phyloP scores from a whole-genome alignment of 2,888 invertebrate species.

The Aleiodes testaceus region DNA sequence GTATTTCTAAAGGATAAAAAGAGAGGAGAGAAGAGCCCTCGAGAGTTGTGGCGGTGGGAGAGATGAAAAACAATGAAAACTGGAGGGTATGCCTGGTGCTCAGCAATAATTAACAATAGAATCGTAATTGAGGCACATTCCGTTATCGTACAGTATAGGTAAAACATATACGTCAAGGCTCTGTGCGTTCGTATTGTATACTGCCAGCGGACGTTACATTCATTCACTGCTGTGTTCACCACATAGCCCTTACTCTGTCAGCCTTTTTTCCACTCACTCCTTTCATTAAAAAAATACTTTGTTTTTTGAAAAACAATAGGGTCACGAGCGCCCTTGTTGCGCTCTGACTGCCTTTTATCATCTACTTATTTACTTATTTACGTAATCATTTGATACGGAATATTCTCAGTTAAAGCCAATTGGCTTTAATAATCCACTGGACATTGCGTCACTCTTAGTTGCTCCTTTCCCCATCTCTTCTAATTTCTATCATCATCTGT shows the following conservation, averaged over 20 bases:
- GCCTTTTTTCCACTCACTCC: slow-evolving; percentile 9
- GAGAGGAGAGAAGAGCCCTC: slow-evolving; percentile 25
- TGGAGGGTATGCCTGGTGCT: slow-evolving; percentile 51
- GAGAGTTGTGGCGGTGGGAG: not conserved
- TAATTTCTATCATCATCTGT: slow-evolving; percentile 16
- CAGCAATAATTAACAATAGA: slow-evolving; percentile 65
- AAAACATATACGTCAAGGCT: slow-evolving; percentile 50
- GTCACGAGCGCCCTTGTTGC: slow-evolving; percentile 28
- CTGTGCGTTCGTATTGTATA: slow-evolving; percentile 49
- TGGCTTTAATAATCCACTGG: slow-evolving; percentile 17
- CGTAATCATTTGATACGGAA: slow-evolving; percentile 22
- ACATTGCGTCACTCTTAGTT: slow-evolving; percentile 5
- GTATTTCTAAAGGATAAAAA: slow-evolving; percentile 31
- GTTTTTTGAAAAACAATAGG: slow-evolving; percentile 34
- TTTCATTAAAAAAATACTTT: not conserved
- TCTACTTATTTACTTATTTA: slow-evolving; percentile 25
- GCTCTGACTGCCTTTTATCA: slow-evolving; percentile 35
- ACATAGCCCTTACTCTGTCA: slow-evolving; percentile 38
- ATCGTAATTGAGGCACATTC: slow-evolving; percentile 63
- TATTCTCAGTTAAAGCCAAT: slow-evolving; percentile 13
- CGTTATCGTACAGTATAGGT: slow-evolving; percentile 45
- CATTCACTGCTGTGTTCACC: slow-evolving; percentile 44
- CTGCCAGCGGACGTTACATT: slow-evolving; percentile 42
- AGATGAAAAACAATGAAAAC: slow-evolving; percentile 46
- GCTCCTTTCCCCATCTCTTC: slow-evolving; percentile 20